Percentiles rank a stretch among this genome's conserved stretches.
phyloP scores from a whole-genome alignment of 1,140 invertebrate species.

The Pissodes strobi region DNA sequence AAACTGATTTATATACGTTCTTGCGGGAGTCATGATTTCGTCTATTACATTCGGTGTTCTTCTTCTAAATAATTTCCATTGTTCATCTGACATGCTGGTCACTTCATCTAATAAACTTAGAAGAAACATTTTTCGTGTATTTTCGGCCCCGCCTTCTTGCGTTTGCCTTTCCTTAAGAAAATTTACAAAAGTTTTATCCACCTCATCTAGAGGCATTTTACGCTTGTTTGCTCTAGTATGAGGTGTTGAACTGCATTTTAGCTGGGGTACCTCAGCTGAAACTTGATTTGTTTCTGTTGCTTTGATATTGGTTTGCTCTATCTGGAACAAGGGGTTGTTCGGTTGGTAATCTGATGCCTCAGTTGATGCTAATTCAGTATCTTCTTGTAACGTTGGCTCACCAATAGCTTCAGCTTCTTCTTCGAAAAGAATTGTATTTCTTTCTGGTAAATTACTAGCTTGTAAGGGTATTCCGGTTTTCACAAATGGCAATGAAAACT shows the following conservation, averaged over 20 bases:
- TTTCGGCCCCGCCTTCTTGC: too few species aligned
- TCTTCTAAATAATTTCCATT: too few species aligned
- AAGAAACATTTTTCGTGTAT: too few species aligned
- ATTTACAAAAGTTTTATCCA: too few species aligned
- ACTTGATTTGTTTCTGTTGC: slow-evolving; percentile 5
- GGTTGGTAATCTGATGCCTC: too few species aligned
- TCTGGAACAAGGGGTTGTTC: too few species aligned
- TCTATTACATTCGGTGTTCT: slow-evolving; percentile 14
- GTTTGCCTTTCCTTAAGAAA: slow-evolving; percentile 5
- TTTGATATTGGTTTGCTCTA: slow-evolving; percentile 1
- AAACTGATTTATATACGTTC: slow-evolving; percentile 13
- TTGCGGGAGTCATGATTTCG: too few species aligned
- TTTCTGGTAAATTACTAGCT: slow-evolving; percentile 18
- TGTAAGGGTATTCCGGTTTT: slow-evolving; percentile 17
- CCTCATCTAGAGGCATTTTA: too few species aligned
- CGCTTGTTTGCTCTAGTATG: too few species aligned
- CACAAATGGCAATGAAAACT: slow-evolving; percentile 22
- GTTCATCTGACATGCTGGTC: too few species aligned
- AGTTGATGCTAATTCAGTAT: too few species aligned
- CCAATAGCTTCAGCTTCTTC: slow-evolving; percentile 3
- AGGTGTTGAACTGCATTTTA: slow-evolving; percentile 1
- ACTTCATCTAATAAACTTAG: slow-evolving; percentile 16
- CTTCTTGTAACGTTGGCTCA: too few species aligned
- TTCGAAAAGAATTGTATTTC: slow-evolving; percentile 5
- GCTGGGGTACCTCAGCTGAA: slow-evolving; percentile 13